Percentiles rank a stretch among this genome's conserved stretches.
phyloP scores from a whole-genome alignment of 2,797 vertebrate genomes.

The Leptatherina wallacei region DNA sequence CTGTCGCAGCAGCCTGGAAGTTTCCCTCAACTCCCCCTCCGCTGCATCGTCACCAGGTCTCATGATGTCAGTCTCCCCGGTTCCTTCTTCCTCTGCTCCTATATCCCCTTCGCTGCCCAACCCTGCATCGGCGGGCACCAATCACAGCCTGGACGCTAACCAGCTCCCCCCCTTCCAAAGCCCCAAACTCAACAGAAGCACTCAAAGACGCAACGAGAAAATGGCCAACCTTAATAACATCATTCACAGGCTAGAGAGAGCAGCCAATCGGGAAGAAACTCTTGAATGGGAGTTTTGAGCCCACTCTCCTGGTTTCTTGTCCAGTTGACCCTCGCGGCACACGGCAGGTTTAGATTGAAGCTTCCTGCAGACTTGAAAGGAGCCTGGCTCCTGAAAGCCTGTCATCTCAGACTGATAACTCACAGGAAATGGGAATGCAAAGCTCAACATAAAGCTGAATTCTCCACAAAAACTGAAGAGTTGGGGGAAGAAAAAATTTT shows the following conservation, averaged over 20 bases:
- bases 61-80: conserved; percentile 90
- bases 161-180: conserved; percentile 77
- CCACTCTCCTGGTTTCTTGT: conserved; percentile 32
- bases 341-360: conserved; percentile 60
- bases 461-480: conserved; percentile 81
- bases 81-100: conserved; percentile 92
- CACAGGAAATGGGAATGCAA: conserved; percentile 50
- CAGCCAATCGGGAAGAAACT: conserved; percentile 95
- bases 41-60: conserved; percentile 93
- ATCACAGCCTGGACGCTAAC: conserved; percentile 82
- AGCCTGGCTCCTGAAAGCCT: conserved; percentile 62
- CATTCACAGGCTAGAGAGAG: conserved; percentile 96
- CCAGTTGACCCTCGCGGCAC: conserved; percentile 43
- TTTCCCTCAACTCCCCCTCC: conserved; percentile 91
- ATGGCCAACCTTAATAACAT: conserved; percentile 99
- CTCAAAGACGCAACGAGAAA: conserved; percentile 96
- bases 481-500: conserved; percentile 85
- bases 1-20: conserved; percentile 91
- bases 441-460: conserved; percentile 58
- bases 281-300: conserved; percentile 97
- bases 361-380: conserved; percentile 62
- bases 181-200: conserved; percentile 89
- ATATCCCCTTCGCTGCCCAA: conserved; percentile 89
- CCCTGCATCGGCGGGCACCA: conserved; percentile 75
- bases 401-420: conserved; percentile 59